Percentiles rank a stretch among this genome's conserved stretches.
Conservation (phyloP, 2,113 vertebrate species). For the Procapra przewalskii region DNA sequence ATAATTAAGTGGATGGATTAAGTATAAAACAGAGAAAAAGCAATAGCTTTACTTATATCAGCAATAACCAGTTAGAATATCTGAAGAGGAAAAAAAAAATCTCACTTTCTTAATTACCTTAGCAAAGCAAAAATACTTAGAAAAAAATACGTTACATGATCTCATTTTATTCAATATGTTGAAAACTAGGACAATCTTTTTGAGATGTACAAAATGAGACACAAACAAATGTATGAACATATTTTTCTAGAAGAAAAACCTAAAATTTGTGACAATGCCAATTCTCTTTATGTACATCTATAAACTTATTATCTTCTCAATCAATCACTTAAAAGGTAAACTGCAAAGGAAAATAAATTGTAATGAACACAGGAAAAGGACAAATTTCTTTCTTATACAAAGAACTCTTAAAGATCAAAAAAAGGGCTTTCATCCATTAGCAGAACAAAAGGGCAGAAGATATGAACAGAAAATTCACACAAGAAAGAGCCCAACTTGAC, state of each 20-base stretch:
- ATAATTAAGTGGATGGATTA: neutral
- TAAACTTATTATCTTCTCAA: neutral
- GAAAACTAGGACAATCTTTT: neutral
- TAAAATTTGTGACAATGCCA: neutral
- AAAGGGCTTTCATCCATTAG: neutral
- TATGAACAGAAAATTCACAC: neutral
- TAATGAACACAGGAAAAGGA: neutral
- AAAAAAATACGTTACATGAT: neutral
- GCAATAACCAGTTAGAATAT: neutral
- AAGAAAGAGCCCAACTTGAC: neutral
- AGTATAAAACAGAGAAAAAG: neutral
- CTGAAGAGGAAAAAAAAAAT: neutral
- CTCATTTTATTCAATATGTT: neutral
- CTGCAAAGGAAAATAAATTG: neutral
- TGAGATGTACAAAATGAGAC: neutral
- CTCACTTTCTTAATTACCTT: neutral
- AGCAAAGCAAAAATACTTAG: neutral
- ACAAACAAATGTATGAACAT: neutral
- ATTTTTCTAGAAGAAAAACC: neutral
- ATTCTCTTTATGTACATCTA: neutral
- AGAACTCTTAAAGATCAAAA: neutral
- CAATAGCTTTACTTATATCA: neutral
- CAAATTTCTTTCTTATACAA: neutral
- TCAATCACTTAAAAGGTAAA: neutral
- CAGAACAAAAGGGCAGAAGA: neutral